Conservation (phyloP, 2,797 vertebrate genomes). For the Myotis vivesi region DNA sequence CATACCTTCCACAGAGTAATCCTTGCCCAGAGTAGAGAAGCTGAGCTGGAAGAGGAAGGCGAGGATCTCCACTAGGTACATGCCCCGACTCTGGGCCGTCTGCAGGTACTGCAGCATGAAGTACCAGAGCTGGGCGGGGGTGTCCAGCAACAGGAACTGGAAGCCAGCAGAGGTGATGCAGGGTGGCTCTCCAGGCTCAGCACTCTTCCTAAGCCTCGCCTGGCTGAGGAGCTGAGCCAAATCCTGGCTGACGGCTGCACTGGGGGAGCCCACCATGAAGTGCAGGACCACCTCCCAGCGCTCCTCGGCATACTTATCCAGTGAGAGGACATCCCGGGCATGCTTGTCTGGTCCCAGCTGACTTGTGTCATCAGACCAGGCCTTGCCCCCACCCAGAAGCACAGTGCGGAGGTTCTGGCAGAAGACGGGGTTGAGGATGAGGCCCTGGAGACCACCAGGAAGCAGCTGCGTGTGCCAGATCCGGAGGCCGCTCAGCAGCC, state of each 20-base stretch:
- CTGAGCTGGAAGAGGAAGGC: conserved; percentile 97
- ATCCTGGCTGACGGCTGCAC: conserved; percentile 93
- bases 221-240: conserved; percentile 92
- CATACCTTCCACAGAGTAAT: conserved; percentile 97
- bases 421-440: conserved; percentile 92
- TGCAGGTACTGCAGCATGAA: conserved; percentile 95
- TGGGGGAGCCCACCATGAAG: conserved; percentile 96
- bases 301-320: conserved; percentile 93
- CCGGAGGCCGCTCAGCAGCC: conserved; percentile 89
- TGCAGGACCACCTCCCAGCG: conserved; percentile 96
- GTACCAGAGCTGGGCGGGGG: conserved; percentile 95
- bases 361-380: conserved; percentile 93
- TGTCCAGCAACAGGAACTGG: conserved; percentile 95
- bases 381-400: conserved; percentile 91
- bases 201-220: conserved; percentile 94
- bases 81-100: conserved; percentile 91
- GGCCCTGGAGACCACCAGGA: conserved; percentile 93
- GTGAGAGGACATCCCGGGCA: conserved; percentile 90
- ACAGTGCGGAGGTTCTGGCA: conserved; percentile 93
- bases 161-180: conserved; percentile 96
- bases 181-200: conserved; percentile 91
- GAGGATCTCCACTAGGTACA: conserved; percentile 96
- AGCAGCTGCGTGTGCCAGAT: conserved; percentile 94
- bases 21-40: conserved; percentile 95
- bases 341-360: conserved; percentile 93